These are phyloP conservation scores for Cladorhizidae sp. DNA, from an alignment of 37 sponge, comb jelly and placozoan species.

Conservation along the genomic window DNA sequence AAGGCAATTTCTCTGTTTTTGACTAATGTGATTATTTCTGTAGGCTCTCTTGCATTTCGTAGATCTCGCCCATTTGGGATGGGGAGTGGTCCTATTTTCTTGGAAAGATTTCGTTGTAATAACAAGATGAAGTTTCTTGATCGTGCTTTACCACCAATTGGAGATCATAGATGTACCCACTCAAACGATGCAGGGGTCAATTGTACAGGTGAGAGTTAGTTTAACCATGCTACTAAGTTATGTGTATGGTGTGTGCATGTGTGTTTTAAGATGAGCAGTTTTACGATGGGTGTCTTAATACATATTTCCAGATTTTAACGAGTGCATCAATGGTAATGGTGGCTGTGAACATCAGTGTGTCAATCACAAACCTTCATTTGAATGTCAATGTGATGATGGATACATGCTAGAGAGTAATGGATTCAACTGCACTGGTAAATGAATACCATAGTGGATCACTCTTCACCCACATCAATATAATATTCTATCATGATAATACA, in stretches of 20 bases:
- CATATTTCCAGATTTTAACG: conserved; percentile 53
- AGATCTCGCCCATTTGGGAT: conserved; percentile 21
- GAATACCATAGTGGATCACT: neutral
- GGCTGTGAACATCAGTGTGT: conserved; percentile 44
- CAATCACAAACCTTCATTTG: conserved; percentile 46
- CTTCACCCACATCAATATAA: neutral
- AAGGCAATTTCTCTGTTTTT: too few species aligned
- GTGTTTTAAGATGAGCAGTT: neutral
- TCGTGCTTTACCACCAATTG: conserved; percentile 8
- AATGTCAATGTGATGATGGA: conserved; percentile 54
- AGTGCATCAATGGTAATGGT: conserved; percentile 41
- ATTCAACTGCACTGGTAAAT: conserved; percentile 18
- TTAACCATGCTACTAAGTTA: too few species aligned
- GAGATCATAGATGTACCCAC: conserved; percentile 41
- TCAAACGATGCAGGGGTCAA: conserved; percentile 64
- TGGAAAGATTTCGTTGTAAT: conserved; percentile 15
- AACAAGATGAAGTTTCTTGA: conserved; percentile 17
- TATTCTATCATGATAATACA: neutral
- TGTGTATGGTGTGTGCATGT: neutral
- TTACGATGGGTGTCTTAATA: neutral
- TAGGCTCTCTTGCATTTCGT: conserved; percentile 8
- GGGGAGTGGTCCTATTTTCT: conserved; percentile 33
- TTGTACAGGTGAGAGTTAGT: conserved; percentile 6
- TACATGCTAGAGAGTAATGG: conserved; percentile 17
- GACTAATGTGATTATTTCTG: neutral